Evolutionary conservation across 2,888 invertebrate species (phyloP).

Genomic region (Penaeus monodon): DNA sequence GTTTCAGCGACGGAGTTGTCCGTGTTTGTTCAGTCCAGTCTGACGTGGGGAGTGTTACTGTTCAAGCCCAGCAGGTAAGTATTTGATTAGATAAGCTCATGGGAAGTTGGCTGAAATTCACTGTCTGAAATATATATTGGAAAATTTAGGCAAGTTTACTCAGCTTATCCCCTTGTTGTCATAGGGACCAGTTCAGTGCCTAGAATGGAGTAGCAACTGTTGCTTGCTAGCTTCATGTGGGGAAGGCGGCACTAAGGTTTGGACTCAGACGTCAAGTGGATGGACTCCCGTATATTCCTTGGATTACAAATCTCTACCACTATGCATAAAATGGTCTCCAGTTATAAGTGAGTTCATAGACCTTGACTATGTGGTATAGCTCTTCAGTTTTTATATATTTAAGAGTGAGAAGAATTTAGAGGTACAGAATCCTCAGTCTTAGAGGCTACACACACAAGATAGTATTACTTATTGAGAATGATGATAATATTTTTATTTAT

Average conservation of each 20-base stretch:
- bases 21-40: constrained; percentile 71
- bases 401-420: too few species aligned
- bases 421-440: too few species aligned
- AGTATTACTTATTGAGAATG: background rate
- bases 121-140: background rate
- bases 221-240: constrained; percentile 73
- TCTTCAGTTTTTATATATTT: background rate
- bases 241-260: constrained; percentile 71
- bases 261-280: constrained; percentile 67
- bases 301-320: constrained; percentile 72
- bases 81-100: background rate
- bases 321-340: constrained; percentile 74
- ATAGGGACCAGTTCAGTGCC: constrained; percentile 60
- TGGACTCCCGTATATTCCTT: constrained; percentile 70
- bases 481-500: too few species aligned
- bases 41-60: constrained; percentile 68
- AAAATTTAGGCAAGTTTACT: constrained; percentile 2
- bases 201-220: constrained; percentile 74
- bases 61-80: constrained; percentile 70
- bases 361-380: too few species aligned
- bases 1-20: constrained; percentile 74
- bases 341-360: constrained; percentile 69
- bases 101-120: background rate
- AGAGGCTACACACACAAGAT: too few species aligned
- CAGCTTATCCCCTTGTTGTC: background rate